Percentiles rank a stretch among this genome's conserved stretches.
phyloP scores from a whole-genome alignment of 2,888 invertebrate species.

The Chymomyza fuscimana region DNA sequence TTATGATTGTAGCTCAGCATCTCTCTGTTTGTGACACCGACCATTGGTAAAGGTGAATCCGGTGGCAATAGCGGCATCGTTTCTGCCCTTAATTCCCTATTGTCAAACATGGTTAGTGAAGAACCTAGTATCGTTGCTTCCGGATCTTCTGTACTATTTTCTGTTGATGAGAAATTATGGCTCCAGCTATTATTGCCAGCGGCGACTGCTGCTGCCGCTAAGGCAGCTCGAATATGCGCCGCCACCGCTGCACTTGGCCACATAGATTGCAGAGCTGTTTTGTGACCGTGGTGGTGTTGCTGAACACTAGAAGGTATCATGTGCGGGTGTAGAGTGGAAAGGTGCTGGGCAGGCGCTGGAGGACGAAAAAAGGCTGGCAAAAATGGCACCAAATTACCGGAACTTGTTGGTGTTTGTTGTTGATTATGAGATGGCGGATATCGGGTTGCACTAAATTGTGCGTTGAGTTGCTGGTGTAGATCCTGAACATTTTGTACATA shows the following conservation, averaged over 20 bases:
- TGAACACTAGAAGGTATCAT: constrained; percentile 39
- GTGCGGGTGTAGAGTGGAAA: constrained; percentile 81
- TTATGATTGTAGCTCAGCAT: constrained; percentile 44
- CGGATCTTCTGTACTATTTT: neutral
- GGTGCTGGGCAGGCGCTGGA: constrained; percentile 73
- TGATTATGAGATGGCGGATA: constrained; percentile 8
- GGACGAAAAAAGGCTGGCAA: constrained; percentile 76
- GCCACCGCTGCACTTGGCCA: constrained; percentile 85
- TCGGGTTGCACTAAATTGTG: constrained; percentile 60
- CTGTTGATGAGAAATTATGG: constrained; percentile 21
- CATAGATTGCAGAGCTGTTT: constrained; percentile 75
- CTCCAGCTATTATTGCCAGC: constrained; percentile 43
- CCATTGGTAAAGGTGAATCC: neutral
- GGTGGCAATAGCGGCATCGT: constrained; percentile 8
- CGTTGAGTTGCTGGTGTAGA: constrained; percentile 75
- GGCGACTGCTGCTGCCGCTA: constrained; percentile 75
- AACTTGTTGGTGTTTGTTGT: constrained; percentile 18
- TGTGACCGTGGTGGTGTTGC: constrained; percentile 38
- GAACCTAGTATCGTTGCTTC: constrained; percentile 17
- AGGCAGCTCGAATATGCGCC: constrained; percentile 83
- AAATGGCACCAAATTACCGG: constrained; percentile 71
- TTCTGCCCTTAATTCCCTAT: constrained; percentile 29
- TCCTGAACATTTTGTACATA: constrained; percentile 71
- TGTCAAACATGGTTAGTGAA: constrained; percentile 8
- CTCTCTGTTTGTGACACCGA: neutral